A percentile compares a stretch with the other conserved stretches of the same genome.
Evolutionary conservation across 2,113 vertebrate species (phyloP).

Genomic region (Labrus mixtus): DNA sequence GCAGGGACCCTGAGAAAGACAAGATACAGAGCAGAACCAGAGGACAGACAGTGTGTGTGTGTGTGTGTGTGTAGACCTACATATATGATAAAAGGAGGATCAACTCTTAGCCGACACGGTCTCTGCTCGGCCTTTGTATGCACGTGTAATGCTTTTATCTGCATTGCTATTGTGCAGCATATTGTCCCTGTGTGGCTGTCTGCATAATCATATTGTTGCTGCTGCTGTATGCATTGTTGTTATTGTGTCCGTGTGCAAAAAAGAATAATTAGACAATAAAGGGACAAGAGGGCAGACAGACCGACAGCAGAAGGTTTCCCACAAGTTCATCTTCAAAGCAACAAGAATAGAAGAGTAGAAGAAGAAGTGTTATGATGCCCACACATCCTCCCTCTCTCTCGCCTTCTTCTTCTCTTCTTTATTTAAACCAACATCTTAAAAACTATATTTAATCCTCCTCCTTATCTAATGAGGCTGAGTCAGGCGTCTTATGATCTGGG

Average conservation of each 20-base stretch:
- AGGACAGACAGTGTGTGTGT: constrained; percentile 18
- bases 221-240: constrained; percentile 49
- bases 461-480: constrained; percentile 33
- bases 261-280: constrained; percentile 54
- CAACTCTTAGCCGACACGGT: constrained; percentile 14
- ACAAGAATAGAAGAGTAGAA: not conserved
- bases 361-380: not conserved
- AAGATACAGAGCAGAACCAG: constrained; percentile 49
- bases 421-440: not conserved
- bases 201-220: constrained; percentile 52
- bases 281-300: constrained; percentile 38
- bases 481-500: constrained; percentile 25
- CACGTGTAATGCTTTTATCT: constrained; percentile 63
- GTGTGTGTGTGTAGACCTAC: constrained; percentile 15
- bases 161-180: constrained; percentile 36
- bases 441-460: not conserved
- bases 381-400: not conserved
- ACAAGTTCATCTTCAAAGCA: constrained; percentile 44
- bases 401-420: rapidly evolving
- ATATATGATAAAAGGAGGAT: constrained; percentile 30
- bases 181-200: constrained; percentile 48
- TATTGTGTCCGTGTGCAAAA: constrained; percentile 42
- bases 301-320: constrained; percentile 51
- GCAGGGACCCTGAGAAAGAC: constrained; percentile 69
- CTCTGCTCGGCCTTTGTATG: constrained; percentile 50